These are phyloP conservation scores for Anoplophora glabripennis DNA, from an alignment of 1,140 invertebrate species.

Conservation along the genomic window DNA sequence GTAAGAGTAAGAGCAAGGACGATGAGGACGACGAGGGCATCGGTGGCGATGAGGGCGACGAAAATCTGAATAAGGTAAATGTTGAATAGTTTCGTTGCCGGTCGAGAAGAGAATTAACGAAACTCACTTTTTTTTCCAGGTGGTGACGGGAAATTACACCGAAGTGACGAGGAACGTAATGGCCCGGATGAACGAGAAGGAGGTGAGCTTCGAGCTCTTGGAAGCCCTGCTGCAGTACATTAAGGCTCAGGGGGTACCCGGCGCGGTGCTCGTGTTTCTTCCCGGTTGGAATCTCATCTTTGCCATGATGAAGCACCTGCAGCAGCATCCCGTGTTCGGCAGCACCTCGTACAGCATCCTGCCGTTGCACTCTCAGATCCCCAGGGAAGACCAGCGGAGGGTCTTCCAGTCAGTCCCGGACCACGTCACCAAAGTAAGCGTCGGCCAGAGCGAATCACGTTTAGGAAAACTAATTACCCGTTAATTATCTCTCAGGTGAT, in stretches of 20 bases:
- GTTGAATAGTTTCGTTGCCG: too few relatives aligned
- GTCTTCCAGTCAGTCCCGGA: conserved; percentile 78
- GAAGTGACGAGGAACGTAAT: conserved; percentile 68
- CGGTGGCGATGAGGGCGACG: conserved; percentile 65
- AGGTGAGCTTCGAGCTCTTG: conserved; percentile 89
- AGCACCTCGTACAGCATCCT: conserved; percentile 67
- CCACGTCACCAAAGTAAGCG: conserved; percentile 66
- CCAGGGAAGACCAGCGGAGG: conserved; percentile 83
- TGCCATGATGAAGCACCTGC: conserved; percentile 82
- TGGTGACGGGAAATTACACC: conserved; percentile 54
- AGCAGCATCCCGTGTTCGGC: conserved; percentile 74
- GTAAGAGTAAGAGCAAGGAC: conserved; percentile 53
- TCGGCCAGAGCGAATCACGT: too few relatives aligned
- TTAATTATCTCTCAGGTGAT: conserved; percentile 63
- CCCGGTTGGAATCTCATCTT: conserved; percentile 96
- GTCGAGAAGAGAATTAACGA: conserved; percentile 4
- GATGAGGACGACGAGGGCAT: conserved; percentile 55
- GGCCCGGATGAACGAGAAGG: conserved; percentile 78
- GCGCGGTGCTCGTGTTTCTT: conserved; percentile 87
- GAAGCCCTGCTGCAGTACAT: conserved; percentile 80
- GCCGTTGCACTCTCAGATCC: conserved; percentile 87
- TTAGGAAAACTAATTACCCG: too few relatives aligned
- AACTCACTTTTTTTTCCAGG: conserved; percentile 17
- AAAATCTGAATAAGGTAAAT: conserved; percentile 75
- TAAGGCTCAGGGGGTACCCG: conserved; percentile 65